Percentiles rank a stretch among this genome's conserved stretches.
Evolutionary conservation across 2,113 vertebrate genomes (phyloP).

Genomic region (Silurus glanis): DNA sequence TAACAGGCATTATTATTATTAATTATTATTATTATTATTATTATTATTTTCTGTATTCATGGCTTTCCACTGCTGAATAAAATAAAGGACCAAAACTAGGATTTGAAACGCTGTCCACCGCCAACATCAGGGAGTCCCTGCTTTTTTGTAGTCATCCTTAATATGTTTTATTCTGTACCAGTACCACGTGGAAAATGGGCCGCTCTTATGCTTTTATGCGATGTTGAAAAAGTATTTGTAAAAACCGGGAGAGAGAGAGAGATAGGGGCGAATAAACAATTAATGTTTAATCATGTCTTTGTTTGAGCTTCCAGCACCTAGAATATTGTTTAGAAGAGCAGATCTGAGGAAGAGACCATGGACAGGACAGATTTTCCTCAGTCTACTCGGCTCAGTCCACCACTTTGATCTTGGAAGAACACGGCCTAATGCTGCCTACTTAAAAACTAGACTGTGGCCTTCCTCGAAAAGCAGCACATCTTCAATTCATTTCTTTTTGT

Average conservation of each 20-base stretch:
- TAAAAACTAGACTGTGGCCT: slow-evolving; percentile 23
- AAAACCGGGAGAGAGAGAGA: slow-evolving; percentile 59
- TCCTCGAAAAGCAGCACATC: slow-evolving; percentile 16
- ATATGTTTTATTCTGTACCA: slow-evolving; percentile 84
- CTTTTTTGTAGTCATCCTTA: slow-evolving; percentile 73
- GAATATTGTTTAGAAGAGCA: slow-evolving; percentile 82
- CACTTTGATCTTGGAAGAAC: slow-evolving; percentile 74
- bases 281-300: slow-evolving; percentile 90
- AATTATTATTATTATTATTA: slow-evolving; percentile 72
- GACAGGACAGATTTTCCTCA: slow-evolving; percentile 73
- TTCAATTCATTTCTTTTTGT: background rate
- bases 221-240: slow-evolving; percentile 80
- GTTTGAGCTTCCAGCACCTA: slow-evolving; percentile 79
- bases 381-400: slow-evolving; percentile 78
- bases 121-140: slow-evolving; percentile 91
- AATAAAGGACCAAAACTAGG: slow-evolving; percentile 99
- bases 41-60: slow-evolving; percentile 97
- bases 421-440: slow-evolving; percentile 72
- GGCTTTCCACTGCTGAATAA: slow-evolving; percentile 99
- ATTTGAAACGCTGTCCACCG: slow-evolving; percentile 99
- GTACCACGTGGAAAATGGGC: slow-evolving; percentile 84
- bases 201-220: slow-evolving; percentile 84
- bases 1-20: slow-evolving; percentile 88
- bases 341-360: background rate
- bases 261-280: slow-evolving; percentile 66